A percentile compares a stretch with the other conserved stretches of the same genome.
Conservation (phyloP, 1,140 invertebrate species). For the Drosophila auraria region DNA sequence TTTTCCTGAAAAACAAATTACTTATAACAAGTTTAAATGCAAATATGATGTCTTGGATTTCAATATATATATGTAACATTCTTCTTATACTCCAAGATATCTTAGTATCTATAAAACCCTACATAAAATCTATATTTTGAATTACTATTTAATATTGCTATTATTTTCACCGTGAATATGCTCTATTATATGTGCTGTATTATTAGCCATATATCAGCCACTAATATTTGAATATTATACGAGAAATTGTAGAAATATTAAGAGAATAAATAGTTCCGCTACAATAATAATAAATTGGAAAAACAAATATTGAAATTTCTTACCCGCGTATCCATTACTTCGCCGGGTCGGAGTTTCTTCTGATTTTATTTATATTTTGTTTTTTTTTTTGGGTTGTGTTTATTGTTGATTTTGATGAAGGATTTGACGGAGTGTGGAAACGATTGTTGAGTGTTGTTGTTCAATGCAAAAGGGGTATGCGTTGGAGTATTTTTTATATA, state of each 20-base stretch:
- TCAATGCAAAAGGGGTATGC: slow-evolving; percentile 56
- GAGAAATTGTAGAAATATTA: background rate
- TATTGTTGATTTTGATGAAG: slow-evolving; percentile 35
- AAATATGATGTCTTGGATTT: no score
- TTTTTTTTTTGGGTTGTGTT: slow-evolving; percentile 76
- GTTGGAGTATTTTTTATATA: slow-evolving; percentile 41
- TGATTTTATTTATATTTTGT: slow-evolving; percentile 23
- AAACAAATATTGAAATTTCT: slow-evolving; percentile 85
- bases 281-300: background rate
- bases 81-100: no score
- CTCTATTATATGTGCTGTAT: background rate
- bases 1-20: no score
- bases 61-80: no score
- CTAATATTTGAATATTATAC: background rate
- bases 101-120: no score
- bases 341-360: slow-evolving; percentile 94
- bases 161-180: background rate
- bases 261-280: background rate
- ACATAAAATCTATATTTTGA: no score
- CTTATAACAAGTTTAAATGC: no score
- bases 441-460: slow-evolving; percentile 64
- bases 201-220: background rate
- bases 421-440: slow-evolving; percentile 80
- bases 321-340: slow-evolving; percentile 97
- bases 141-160: no score